A percentile compares a stretch with the other conserved stretches of the same genome.
Conservation (phyloP, 2,888 invertebrate genomes). For the Stenichneumon culpator region DNA sequence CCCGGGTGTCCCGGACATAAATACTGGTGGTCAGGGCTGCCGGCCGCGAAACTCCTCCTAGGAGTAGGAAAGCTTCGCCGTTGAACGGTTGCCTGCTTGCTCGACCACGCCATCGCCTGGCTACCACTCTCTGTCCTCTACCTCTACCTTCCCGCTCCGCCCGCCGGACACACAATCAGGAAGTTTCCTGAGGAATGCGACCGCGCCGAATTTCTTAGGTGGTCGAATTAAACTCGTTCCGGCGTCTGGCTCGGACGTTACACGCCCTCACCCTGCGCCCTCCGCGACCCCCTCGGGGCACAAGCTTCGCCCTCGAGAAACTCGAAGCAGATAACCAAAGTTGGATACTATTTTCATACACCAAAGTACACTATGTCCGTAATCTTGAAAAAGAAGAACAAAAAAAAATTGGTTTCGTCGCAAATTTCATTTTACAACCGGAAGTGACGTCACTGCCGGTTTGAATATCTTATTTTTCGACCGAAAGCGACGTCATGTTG, state of each 20-base stretch:
- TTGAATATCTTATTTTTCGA: no score
- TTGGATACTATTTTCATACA: conserved; percentile 8
- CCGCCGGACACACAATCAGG: conserved; percentile 84
- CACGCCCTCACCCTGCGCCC: conserved; percentile 39
- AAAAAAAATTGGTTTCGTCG: neutral
- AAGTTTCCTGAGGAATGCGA: conserved; percentile 85
- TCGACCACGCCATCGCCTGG: conserved; percentile 67
- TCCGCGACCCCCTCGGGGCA: conserved; percentile 31
- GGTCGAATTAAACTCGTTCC: conserved; percentile 84
- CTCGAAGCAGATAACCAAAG: neutral
- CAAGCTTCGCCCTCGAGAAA: conserved; percentile 31
- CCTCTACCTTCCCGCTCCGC: conserved; percentile 66
- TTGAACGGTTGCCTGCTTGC: conserved; percentile 73
- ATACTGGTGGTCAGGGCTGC: conserved; percentile 82
- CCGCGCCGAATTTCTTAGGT: conserved; percentile 84
- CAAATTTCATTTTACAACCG: neutral
- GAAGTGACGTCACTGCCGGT: no score
- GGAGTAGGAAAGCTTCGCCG: conserved; percentile 77
- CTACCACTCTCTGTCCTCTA: conserved; percentile 3
- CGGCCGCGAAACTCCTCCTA: conserved; percentile 70
- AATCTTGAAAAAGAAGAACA: neutral
- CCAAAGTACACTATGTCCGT: neutral
- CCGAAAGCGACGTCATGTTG: no score
- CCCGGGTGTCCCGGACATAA: conserved; percentile 82
- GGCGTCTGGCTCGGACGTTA: conserved; percentile 76